Percentiles rank a stretch among this genome's conserved stretches.
Conservation (phyloP, 1,140 invertebrate genomes). For the Halesus radiatus region DNA sequence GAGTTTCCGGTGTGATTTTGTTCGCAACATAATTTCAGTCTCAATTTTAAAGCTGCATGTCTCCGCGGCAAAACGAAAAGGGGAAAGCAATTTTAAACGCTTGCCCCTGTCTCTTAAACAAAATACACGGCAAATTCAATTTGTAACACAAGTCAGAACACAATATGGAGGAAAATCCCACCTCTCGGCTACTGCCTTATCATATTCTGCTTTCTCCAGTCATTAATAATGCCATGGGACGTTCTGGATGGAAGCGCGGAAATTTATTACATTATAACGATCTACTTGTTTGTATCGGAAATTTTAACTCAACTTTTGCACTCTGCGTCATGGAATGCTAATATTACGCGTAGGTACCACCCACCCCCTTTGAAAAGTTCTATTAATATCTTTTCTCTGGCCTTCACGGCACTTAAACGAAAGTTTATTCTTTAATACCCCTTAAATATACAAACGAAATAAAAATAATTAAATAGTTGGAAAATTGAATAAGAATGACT, state of each 20-base stretch:
- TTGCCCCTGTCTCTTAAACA: conserved; percentile 32
- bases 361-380: no score
- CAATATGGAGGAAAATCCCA: conserved; percentile 37
- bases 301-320: no score
- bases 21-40: conserved; percentile 10
- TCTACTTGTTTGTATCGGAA: no score
- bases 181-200: conserved; percentile 15
- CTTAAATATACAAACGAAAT: no score
- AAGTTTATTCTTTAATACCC: no score
- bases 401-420: no score
- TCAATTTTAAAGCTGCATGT: conserved; percentile 4
- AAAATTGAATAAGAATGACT: no score
- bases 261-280: neutral
- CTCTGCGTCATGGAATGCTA: no score
- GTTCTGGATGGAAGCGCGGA: neutral
- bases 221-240: neutral
- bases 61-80: neutral
- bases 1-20: no score
- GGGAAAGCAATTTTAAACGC: conserved; percentile 21
- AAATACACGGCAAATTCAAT: conserved; percentile 29
- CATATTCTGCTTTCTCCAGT: neutral
- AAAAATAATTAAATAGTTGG: no score
- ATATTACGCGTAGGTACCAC: no score
- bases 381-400: no score
- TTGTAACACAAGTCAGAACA: conserved; percentile 15